Conservation (phyloP, 1,140 invertebrate species). For the Drosophila persimilis region DNA sequence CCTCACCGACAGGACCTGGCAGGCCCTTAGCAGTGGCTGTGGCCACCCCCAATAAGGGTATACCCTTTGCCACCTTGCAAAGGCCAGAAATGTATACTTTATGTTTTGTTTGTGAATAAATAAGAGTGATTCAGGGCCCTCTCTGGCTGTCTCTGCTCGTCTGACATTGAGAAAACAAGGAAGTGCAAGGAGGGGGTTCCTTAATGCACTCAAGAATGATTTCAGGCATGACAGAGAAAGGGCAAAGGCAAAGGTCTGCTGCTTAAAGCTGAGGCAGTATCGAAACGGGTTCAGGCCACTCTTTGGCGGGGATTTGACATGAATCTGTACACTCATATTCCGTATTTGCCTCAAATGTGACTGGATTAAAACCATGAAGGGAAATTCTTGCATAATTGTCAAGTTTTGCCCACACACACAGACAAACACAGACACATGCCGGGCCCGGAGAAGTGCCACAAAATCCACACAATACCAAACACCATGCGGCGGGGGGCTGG, state of each 20-base stretch:
- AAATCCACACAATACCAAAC: slow-evolving; percentile 69
- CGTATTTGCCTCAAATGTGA: slow-evolving; percentile 44
- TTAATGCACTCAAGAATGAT: slow-evolving; percentile 67
- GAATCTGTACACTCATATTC: slow-evolving; percentile 11
- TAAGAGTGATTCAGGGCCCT: slow-evolving; percentile 60
- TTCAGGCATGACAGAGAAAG: slow-evolving; percentile 47
- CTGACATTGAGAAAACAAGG: slow-evolving; percentile 56
- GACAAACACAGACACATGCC: background rate
- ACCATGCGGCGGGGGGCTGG: slow-evolving; percentile 29
- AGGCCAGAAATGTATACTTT: slow-evolving; percentile 23
- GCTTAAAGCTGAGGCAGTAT: background rate
- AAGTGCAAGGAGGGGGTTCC: slow-evolving; percentile 34
- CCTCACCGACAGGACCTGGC: too few species aligned
- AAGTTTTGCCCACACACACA: slow-evolving; percentile 33
- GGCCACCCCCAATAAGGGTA: slow-evolving; percentile 8
- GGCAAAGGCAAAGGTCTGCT: background rate
- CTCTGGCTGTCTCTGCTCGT: slow-evolving; percentile 5
- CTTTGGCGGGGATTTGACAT: slow-evolving; percentile 30
- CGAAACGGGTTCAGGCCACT: slow-evolving; percentile 1
- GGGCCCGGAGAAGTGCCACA: slow-evolving; percentile 50
- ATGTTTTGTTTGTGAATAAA: slow-evolving; percentile 61
- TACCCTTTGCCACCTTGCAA: slow-evolving; percentile 1
- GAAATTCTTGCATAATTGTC: slow-evolving; percentile 61
- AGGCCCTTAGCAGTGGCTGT: too few species aligned
- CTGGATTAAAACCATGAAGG: slow-evolving; percentile 57